Percentiles rank a stretch among this genome's conserved stretches.
These are phyloP conservation scores for Setophaga coronata DNA, from an alignment of 2,113 vertebrate species.

Conservation along the genomic window DNA sequence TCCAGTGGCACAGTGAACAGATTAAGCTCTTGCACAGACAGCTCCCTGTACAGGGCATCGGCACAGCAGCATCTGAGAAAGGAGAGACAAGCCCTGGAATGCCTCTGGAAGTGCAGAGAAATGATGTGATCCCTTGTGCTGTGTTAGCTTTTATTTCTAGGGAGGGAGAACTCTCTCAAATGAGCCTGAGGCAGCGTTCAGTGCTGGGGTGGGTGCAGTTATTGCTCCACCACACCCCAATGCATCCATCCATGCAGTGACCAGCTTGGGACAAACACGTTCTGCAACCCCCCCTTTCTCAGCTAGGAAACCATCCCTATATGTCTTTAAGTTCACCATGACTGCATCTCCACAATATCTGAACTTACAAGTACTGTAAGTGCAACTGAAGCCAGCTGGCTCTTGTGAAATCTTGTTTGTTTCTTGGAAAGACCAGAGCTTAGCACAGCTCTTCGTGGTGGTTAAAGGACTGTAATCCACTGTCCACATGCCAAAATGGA, in stretches of 20 bases:
- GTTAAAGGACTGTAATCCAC: conserved; percentile 34
- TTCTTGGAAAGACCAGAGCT: conserved; percentile 26
- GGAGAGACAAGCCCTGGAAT: neutral
- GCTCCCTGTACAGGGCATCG: neutral
- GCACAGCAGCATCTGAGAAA: neutral
- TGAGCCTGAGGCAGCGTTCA: neutral
- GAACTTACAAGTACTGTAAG: conserved; percentile 45
- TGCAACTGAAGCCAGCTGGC: neutral
- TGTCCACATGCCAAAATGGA: conserved; percentile 36
- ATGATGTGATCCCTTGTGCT: neutral
- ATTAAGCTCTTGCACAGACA: neutral
- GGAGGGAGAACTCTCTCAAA: conserved; percentile 1
- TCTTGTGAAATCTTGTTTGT: conserved; percentile 53
- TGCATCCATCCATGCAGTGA: neutral
- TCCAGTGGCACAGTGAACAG: neutral
- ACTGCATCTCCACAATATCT: neutral
- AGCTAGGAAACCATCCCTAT: neutral
- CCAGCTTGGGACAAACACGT: neutral
- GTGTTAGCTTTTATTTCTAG: neutral
- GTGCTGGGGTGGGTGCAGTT: neutral
- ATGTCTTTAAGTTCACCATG: neutral
- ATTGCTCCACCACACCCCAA: neutral
- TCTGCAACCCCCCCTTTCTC: neutral
- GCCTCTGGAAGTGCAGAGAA: neutral
- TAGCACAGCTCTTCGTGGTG: neutral